These are phyloP conservation scores for Drosophila putrida DNA, from an alignment of 2,888 invertebrate genomes.

Conservation along the genomic window DNA sequence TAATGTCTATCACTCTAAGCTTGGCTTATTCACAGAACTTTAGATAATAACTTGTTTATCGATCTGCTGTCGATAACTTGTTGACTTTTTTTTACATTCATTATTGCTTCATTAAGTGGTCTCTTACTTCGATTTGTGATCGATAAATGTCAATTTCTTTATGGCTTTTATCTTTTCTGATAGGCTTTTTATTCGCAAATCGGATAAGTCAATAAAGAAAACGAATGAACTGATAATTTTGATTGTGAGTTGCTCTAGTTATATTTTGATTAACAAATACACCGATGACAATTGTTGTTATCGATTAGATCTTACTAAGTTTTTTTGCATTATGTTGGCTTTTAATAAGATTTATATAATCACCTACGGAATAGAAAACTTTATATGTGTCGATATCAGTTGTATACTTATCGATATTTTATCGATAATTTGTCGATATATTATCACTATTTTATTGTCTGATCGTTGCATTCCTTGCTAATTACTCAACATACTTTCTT, in stretches of 20 bases:
- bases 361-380: no score
- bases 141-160: neutral
- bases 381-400: no score
- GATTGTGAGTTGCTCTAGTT: no score
- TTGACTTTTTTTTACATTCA: neutral
- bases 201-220: neutral
- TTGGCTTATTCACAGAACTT: neutral
- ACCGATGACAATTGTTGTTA: no score
- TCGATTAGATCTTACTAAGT: no score
- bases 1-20: neutral
- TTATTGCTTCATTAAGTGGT: neutral
- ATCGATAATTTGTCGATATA: neutral
- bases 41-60: neutral
- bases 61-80: neutral
- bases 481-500: slow-evolving; percentile 22
- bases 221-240: no score
- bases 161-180: neutral
- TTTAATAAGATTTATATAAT: no score
- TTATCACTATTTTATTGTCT: slow-evolving; percentile 1
- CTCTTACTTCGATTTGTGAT: neutral
- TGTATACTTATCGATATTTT: no score
- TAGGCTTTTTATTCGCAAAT: neutral
- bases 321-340: no score
- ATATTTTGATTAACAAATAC: no score
- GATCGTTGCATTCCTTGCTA: neutral